Conservation (phyloP, 2,888 invertebrate genomes). For the Diaprepes abbreviatus region DNA sequence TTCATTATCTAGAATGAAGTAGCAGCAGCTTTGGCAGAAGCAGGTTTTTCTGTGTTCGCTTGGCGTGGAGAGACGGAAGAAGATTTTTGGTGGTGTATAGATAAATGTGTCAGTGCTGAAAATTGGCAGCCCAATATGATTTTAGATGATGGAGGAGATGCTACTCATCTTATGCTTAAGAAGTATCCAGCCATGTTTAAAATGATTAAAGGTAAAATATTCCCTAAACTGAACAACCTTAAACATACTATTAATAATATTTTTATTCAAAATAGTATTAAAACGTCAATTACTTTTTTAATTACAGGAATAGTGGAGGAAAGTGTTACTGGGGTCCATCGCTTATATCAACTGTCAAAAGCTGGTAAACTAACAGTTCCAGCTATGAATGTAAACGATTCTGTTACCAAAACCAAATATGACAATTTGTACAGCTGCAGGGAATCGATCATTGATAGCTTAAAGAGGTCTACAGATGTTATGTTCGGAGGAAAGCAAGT, state of each 20-base stretch:
- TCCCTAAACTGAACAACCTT: too few relatives aligned
- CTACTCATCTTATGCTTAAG: constrained; percentile 95
- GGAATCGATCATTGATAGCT: constrained; percentile 87
- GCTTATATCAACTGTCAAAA: constrained; percentile 95
- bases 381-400: constrained; percentile 99
- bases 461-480: constrained; percentile 91
- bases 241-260: too few relatives aligned
- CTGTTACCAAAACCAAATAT: constrained; percentile 98
- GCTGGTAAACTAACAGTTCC: constrained; percentile 94
- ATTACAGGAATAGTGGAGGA: constrained; percentile 93
- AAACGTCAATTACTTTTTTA: too few relatives aligned
- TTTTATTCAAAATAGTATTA: too few relatives aligned
- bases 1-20: constrained; percentile 89
- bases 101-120: constrained; percentile 91
- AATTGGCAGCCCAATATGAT: constrained; percentile 99
- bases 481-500: constrained; percentile 99
- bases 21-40: constrained; percentile 94
- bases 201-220: constrained; percentile 89
- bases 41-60: constrained; percentile 91
- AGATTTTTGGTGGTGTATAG: constrained; percentile 99
- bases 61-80: constrained; percentile 98
- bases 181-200: constrained; percentile 95
- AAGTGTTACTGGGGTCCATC: constrained; percentile 97
- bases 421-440: constrained; percentile 97
- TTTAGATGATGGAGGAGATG: constrained; percentile 96